A percentile compares a stretch with the other conserved stretches of the same genome.
These are phyloP conservation scores for Psylliodes chrysocephalus DNA, from an alignment of 2,888 invertebrate genomes.

Conservation along the genomic window DNA sequence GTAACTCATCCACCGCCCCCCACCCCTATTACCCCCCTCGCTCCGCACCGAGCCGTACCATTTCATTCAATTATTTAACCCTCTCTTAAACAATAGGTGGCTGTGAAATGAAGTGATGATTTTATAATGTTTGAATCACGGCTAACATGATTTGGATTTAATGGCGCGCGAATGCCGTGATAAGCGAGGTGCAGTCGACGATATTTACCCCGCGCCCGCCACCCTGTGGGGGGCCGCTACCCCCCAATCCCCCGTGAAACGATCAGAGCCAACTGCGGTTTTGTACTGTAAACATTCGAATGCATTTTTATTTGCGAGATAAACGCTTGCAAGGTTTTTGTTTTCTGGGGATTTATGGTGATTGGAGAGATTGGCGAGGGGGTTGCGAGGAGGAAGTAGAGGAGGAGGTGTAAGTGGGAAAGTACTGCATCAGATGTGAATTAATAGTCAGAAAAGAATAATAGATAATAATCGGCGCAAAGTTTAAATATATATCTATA, in stretches of 20 bases:
- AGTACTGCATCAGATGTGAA: too few species aligned
- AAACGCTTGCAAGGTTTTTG: constrained; percentile 39
- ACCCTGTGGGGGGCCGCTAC: constrained; percentile 1
- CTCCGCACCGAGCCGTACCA: constrained; percentile 31
- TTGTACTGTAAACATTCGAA: constrained; percentile 59
- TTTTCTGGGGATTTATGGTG: constrained; percentile 27
- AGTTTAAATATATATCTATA: too few species aligned
- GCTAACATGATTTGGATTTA: constrained; percentile 65
- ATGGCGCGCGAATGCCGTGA: constrained; percentile 64
- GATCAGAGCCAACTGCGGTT: constrained; percentile 16
- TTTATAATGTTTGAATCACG: constrained; percentile 66
- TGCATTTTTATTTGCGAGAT: constrained; percentile 58
- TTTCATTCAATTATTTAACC: constrained; percentile 66
- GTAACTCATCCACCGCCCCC: constrained; percentile 31
- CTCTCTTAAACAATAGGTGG: constrained; percentile 67
- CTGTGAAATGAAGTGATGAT: constrained; percentile 66
- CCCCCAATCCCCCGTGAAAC: constrained; percentile 26
- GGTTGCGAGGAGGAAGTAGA: too few species aligned
- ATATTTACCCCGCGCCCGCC: constrained; percentile 38
- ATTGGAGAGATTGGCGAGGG: neutral
- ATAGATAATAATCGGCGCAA: too few species aligned
- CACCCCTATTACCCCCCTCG: neutral
- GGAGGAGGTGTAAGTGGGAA: neutral
- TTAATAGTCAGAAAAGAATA: too few species aligned
- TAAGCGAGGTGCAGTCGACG: constrained; percentile 59